These are phyloP conservation scores for Lingula anatina DNA, from an alignment of 2,888 invertebrate species.

Conservation along the genomic window DNA sequence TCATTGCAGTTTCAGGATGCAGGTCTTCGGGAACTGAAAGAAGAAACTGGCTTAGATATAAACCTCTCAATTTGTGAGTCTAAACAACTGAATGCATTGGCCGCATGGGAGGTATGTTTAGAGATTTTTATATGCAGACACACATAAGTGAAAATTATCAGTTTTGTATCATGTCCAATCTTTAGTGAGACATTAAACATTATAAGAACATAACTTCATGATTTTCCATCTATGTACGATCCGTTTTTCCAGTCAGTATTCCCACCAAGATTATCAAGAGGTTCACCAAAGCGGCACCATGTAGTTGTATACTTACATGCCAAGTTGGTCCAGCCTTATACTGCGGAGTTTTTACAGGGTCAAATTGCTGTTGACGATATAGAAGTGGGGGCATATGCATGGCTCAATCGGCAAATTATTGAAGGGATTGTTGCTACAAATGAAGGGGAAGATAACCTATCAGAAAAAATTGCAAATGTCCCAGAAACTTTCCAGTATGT, in stretches of 20 bases:
- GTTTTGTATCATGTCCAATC: no score
- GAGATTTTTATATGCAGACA: no score
- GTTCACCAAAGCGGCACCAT: constrained; percentile 51
- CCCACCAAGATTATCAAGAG: constrained; percentile 48
- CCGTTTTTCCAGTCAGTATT: constrained; percentile 50
- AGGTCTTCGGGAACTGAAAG: constrained; percentile 50
- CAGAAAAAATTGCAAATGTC: background rate
- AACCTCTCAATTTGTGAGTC: constrained; percentile 21
- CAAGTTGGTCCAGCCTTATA: constrained; percentile 23
- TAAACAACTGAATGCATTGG: constrained; percentile 17
- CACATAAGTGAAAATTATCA: no score
- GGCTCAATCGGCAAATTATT: constrained; percentile 33
- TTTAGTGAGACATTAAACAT: no score
- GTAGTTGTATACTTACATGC: constrained; percentile 51
- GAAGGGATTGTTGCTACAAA: constrained; percentile 27
- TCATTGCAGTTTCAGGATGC: constrained; percentile 44
- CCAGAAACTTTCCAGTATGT: background rate
- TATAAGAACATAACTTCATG: no score
- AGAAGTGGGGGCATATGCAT: constrained; percentile 49
- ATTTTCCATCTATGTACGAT: background rate
- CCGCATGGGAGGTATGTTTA: constrained; percentile 36
- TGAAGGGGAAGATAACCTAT: constrained; percentile 17
- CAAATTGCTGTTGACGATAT: constrained; percentile 38
- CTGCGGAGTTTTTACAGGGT: constrained; percentile 18
- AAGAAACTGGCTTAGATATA: constrained; percentile 51